Evolutionary conservation across 2,888 invertebrate genomes (phyloP).

Genomic region (Phyllotreta cruciferae): DNA sequence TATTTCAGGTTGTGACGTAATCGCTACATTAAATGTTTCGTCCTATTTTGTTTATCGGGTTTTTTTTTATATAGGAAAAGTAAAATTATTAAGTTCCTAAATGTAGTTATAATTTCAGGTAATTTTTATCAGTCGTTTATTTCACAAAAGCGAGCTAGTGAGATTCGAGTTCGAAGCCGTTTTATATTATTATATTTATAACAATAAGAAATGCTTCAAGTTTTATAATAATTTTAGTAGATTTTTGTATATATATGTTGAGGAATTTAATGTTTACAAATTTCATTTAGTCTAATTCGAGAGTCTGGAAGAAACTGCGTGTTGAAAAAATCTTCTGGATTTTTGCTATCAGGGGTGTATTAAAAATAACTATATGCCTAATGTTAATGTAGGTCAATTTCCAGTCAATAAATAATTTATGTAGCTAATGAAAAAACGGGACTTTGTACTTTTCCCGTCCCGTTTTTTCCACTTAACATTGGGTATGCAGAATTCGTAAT

Average conservation of each 20-base stretch:
- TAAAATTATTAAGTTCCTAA: too few relatives aligned
- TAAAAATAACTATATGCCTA: slow-evolving; percentile 19
- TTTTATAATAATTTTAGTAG: slow-evolving; percentile 18
- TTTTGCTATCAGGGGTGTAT: slow-evolving; percentile 12
- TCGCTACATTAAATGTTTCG: too few relatives aligned
- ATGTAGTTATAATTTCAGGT: too few relatives aligned
- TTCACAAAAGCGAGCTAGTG: slow-evolving; percentile 1
- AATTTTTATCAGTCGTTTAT: too few relatives aligned
- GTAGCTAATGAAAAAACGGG: slow-evolving; percentile 16
- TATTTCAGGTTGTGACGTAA: too few relatives aligned
- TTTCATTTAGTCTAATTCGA: slow-evolving; percentile 5
- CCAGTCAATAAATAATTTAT: slow-evolving; percentile 26
- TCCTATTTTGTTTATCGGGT: too few relatives aligned
- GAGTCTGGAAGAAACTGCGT: background rate
- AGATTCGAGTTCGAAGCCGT: slow-evolving; percentile 14
- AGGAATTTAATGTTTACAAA: slow-evolving; percentile 17
- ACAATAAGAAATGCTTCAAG: slow-evolving; percentile 10
- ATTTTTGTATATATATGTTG: slow-evolving; percentile 22
- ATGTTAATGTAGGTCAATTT: slow-evolving; percentile 21
- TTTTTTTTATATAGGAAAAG: too few relatives aligned
- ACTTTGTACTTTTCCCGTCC: background rate
- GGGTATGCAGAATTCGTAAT: slow-evolving; percentile 41
- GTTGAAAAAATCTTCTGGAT: background rate
- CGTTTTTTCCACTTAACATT: slow-evolving; percentile 6
- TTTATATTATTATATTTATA: slow-evolving; percentile 12